These are phyloP conservation scores for Zosterops pallidus DNA, from an alignment of 2,113 vertebrate genomes.

Conservation along the genomic window DNA sequence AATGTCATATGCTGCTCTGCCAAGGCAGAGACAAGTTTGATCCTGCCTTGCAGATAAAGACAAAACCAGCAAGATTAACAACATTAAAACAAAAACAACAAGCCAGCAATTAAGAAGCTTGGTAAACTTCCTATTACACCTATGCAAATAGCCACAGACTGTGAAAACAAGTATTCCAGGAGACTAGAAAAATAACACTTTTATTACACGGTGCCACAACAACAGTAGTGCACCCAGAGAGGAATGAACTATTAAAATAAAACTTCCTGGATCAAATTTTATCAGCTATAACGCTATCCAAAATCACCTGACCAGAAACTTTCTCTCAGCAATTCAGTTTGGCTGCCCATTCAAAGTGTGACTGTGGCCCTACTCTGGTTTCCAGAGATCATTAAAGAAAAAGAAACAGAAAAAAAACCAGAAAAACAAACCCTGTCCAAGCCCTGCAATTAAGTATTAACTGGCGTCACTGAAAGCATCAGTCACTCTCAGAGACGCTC, in stretches of 20 bases:
- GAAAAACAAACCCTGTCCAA: not conserved
- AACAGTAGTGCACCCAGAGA: not conserved
- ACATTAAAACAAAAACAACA: not conserved
- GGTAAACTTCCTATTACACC: constrained; percentile 14
- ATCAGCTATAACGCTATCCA: not conserved
- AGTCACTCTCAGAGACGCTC: not conserved
- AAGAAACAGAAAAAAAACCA: not conserved
- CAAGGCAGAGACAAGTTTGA: constrained; percentile 10
- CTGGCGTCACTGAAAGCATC: not conserved
- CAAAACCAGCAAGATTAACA: constrained; percentile 9
- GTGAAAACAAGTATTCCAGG: not conserved
- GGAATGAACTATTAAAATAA: not conserved
- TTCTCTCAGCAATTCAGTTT: not conserved
- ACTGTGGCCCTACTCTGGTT: not conserved
- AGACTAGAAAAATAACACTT: not conserved
- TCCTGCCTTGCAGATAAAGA: constrained; percentile 35
- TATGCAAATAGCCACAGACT: not conserved
- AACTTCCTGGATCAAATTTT: not conserved
- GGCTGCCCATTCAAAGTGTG: not conserved
- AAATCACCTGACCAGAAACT: not conserved
- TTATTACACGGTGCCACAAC: not conserved
- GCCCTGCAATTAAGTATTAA: constrained; percentile 16
- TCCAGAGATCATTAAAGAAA: not conserved
- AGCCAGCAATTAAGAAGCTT: not conserved
- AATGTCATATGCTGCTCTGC: constrained; percentile 2